Base-by-base conservation (phyloP, 92 coral and sea anemone genomes). In the Paramuricea clavata region DNA sequence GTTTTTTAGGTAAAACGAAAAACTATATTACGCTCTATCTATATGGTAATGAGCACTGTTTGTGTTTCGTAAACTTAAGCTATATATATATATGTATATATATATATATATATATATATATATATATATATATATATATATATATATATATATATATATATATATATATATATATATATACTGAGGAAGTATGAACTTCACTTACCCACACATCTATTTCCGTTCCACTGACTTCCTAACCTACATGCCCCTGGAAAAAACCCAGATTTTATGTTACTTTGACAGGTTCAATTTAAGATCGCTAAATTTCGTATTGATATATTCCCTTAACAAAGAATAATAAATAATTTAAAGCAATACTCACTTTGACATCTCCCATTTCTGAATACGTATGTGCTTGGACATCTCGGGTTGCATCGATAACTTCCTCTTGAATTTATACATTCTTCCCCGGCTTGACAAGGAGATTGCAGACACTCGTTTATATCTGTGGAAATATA, bases 301-400 rank as follows among this genome's bases (percentile, higher is more conserved):
- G 30, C 47, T 12, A n/a, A 34, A 72, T 19, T 25, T 72, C 41
- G n/a, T 47, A 47, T 36, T 34, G 7, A 39, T 27, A 30, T 17
- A 28, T 13, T 13, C 5, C 22, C 25, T 34, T 30, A 41, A 41
- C 15, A 10, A 35, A 11, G 12, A 32, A 35, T 41, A 16, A 30
- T 69, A n/a, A 17, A 32, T 33, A 19, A 13, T 28, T 69, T 69
- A 12, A 49, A 25, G 11, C 30, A 34, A 6, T 9, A 74, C 81
- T 74, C 60, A 74, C 81, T 41, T 74, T 74, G 62, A 49, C 81
- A 74, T 42, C 64, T 26, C 26, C 21, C 33, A 74, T 74, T 74
- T 49, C 60, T 74, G 35, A 42, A 74, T 12, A 74, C 60, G 13
- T 42, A 74, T 23, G 60, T 47, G 12, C 59, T 42, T 52, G 81